A percentile compares a stretch with the other conserved stretches of the same genome.
Conservation (phyloP, 1,140 invertebrate species). For the Diprion similis region DNA sequence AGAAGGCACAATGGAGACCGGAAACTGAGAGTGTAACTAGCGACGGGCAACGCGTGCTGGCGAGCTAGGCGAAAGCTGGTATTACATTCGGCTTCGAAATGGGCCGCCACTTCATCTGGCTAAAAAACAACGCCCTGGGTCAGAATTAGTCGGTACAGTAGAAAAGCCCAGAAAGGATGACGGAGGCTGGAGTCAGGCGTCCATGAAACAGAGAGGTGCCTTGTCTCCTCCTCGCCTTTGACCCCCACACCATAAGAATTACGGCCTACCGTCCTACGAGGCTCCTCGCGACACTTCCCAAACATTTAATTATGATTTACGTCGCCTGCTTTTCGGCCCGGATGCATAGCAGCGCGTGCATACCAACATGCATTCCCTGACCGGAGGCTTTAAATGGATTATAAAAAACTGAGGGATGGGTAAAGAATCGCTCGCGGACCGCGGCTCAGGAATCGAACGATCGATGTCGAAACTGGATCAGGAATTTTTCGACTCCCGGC, state of each 20-base stretch:
- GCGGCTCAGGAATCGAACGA: not conserved
- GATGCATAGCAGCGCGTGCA: not conserved
- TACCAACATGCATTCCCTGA: not conserved
- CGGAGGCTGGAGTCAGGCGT: no score
- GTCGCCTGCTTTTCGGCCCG: constrained; percentile 25
- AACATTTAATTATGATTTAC: constrained; percentile 57
- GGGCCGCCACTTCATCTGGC: not conserved
- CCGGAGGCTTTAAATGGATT: constrained; percentile 2
- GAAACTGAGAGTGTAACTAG: constrained; percentile 43
- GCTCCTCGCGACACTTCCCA: constrained; percentile 40
- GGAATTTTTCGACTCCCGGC: no score
- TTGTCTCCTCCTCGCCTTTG: not conserved
- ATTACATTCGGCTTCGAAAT: not conserved
- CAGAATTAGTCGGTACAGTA: no score
- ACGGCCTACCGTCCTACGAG: not conserved
- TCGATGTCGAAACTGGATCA: not conserved
- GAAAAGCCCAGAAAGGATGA: no score
- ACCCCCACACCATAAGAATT: not conserved
- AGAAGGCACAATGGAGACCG: constrained; percentile 46
- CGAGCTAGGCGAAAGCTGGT: not conserved
- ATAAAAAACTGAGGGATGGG: not conserved
- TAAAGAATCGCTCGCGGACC: not conserved
- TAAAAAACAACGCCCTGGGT: no score
- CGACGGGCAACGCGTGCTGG: constrained; percentile 27
- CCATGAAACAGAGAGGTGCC: not conserved